Base-by-base conservation (phyloP, 2,888 invertebrate genomes). In the Limenitis camilla region DNA sequence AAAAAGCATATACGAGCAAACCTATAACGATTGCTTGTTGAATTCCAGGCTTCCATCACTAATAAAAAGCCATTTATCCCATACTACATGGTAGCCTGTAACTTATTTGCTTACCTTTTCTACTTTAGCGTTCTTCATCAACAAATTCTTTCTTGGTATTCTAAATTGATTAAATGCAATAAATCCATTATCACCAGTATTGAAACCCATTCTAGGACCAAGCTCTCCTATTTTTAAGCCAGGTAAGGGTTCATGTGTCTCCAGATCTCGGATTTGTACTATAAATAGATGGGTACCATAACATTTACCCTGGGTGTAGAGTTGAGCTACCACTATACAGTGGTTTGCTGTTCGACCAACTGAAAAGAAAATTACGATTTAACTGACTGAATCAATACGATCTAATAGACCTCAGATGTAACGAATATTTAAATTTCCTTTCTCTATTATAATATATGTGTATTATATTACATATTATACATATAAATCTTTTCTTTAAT, bases 161-260 rank as follows among this genome's bases (percentile, higher is more conserved):
- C 96, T 90, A 6, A 95, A 93, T 63, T 95, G 89, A 44, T 96
- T 90, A 50, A 99, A 93, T 0, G 94, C 94, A 49, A 98, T 81
- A 74, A 94, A 99, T 0, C 98, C 98, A 75, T 98, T 98, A 72
- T 98, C 97, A 4, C 93, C 92, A 0, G 91, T 89, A 68, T 95
- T 94, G 89, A 96, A 93, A 5, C 96, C 97, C 60, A 98, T 88
- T 76, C 98, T 97, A 3, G 94, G 92, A 0, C 98, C 98, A 61
- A 98, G 97, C 78, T 98, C 98, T 0, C 98, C 98, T 49, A 98
- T 90, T 72, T 93, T 94, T 49, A 98, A 93, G 67, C 96, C 97
- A 28, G 92, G 91, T 67, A 98, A 68, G 0, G 97, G 96, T 72
- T 90, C 83, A 69, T 98, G 97, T 0, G 96, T 95, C 4, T 96